Percentiles rank a stretch among this genome's conserved stretches.
Conservation (phyloP, 2,888 invertebrate genomes). For the Perithous albicinctus region DNA sequence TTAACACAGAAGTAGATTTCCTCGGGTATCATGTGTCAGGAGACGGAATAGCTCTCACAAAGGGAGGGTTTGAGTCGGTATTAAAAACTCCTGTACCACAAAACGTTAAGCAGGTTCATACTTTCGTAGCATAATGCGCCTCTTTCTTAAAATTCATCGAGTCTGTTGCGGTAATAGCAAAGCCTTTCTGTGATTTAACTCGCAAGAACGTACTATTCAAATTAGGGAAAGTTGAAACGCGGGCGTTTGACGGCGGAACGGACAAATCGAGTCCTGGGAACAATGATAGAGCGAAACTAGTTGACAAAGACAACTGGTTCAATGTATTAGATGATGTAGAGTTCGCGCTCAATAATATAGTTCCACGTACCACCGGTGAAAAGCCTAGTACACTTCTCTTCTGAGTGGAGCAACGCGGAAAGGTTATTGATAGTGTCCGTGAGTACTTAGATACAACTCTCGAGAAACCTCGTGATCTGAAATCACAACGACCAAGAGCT, state of each 20-base stretch:
- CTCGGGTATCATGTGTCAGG: neutral
- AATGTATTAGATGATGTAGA: conserved; percentile 52
- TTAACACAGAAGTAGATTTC: conserved; percentile 30
- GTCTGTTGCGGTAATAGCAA: conserved; percentile 70
- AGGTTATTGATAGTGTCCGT: conserved; percentile 54
- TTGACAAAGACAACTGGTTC: conserved; percentile 52
- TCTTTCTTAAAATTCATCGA: conserved; percentile 76
- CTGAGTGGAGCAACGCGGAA: conserved; percentile 71
- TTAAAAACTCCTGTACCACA: neutral
- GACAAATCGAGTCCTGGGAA: conserved; percentile 51
- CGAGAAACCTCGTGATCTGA: neutral
- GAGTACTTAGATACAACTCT: neutral
- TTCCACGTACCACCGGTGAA: conserved; percentile 71
- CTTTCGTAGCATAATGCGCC: conserved; percentile 53
- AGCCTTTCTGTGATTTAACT: conserved; percentile 71
- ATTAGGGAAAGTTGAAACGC: neutral
- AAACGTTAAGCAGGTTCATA: neutral
- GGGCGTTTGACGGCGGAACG: conserved; percentile 55
- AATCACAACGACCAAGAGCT: conserved; percentile 1
- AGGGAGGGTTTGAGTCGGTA: neutral
- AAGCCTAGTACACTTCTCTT: conserved; percentile 72
- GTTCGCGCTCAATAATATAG: conserved; percentile 62
- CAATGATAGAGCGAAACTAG: conserved; percentile 56
- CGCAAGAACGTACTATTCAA: neutral
- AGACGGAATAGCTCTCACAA: neutral